Percentiles rank a stretch among this genome's conserved stretches.
These are phyloP conservation scores for Idaea dimidiata DNA, from an alignment of 2,888 invertebrate genomes.

Conservation along the genomic window DNA sequence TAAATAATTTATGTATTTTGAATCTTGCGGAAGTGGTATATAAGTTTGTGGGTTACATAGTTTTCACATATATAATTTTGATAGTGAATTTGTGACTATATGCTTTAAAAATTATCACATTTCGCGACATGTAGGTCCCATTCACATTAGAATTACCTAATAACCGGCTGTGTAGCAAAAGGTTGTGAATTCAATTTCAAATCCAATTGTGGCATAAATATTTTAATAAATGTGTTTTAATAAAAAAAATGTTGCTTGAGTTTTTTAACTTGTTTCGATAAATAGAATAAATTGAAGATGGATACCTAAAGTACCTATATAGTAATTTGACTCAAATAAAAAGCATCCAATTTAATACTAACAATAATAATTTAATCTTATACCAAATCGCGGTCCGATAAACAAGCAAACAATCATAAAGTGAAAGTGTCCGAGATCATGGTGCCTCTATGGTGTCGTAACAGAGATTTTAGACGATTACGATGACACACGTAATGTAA, in stretches of 20 bases:
- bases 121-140: too few relatives aligned
- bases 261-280: too few relatives aligned
- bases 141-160: too few relatives aligned
- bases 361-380: background rate
- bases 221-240: background rate
- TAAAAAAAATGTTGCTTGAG: too few relatives aligned
- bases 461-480: conserved; percentile 21
- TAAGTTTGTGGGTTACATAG: background rate
- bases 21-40: background rate
- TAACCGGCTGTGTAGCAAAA: too few relatives aligned
- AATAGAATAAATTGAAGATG: too few relatives aligned
- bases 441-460: background rate
- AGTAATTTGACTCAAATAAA: background rate
- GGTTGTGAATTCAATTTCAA: background rate
- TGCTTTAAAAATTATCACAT: too few relatives aligned
- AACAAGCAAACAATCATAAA: background rate
- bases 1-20: background rate
- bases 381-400: background rate
- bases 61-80: background rate
- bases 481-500: conserved; percentile 56
- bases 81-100: background rate
- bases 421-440: background rate
- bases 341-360: background rate
- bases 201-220: background rate
- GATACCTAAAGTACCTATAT: too few relatives aligned